Base-by-base conservation (phyloP, 2,113 vertebrate genomes). In the Smithornis capensis region DNA sequence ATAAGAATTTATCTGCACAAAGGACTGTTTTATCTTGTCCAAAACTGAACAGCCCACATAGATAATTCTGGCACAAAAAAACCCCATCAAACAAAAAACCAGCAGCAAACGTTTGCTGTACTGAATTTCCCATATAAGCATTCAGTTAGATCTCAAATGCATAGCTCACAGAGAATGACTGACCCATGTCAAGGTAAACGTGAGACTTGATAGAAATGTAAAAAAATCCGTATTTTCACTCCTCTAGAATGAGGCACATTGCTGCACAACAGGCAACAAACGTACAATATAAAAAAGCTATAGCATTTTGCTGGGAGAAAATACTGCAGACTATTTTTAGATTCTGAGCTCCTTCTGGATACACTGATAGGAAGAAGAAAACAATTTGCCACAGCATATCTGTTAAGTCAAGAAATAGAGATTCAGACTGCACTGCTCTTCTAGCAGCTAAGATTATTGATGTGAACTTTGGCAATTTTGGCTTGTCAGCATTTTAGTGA, bases 401-500 rank as follows among this genome's bases (percentile, higher is more conserved):
- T 17, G 15, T 40, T 19, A 90, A 90, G 19, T 73, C 40, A 93
- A 87, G 38, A 84, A 81, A 81, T 0, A 81, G 53, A 84, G 24
- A 71, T 52, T 33, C 57, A 75, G 44, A 71, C 53, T 64, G 49
- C 40, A 45, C 31, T 73, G 67, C 40, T 90, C 84, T 85, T 69
- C 18, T 11, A 90, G 57, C 53, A 80, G 70, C 74, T 69, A 57
- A 90, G 78, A 85, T 85, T 83, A 94, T 53, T 0, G 0, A 91
- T 4, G 4, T 52, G 64, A 94, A 82, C 69, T 82, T 89, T 8
- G 23, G 67, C 17, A 63, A 50, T 79, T 88, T 85, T 35, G 69
- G 47, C 40, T 79, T 79, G 81, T 85, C 69, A 82, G 96, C 94
- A 33, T 31, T 93, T 90, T 62, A 73, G 62, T 82, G 74, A 89